These are phyloP conservation scores for Malthinus flaveolus DNA, from an alignment of 2,888 invertebrate species.

Conservation along the genomic window DNA sequence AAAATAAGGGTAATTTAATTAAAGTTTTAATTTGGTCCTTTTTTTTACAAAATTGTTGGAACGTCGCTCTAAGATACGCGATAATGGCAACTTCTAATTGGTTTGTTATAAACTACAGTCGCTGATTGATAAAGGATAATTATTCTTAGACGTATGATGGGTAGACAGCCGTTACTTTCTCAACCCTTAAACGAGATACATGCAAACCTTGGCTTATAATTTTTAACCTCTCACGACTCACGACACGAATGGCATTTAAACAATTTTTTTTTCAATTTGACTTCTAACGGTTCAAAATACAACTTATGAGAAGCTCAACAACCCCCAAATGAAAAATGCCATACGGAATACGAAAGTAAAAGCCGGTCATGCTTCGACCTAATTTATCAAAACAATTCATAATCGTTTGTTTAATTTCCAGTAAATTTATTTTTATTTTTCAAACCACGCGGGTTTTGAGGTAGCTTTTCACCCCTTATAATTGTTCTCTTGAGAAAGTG, in stretches of 20 bases:
- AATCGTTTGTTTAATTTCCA: neutral
- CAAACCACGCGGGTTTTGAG: slow-evolving; percentile 1
- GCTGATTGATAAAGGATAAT: slow-evolving; percentile 29
- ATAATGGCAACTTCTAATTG: slow-evolving; percentile 15
- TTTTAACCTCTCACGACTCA: slow-evolving; percentile 12
- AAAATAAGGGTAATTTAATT: neutral
- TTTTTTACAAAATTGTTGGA: neutral
- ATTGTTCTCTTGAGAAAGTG: slow-evolving; percentile 24
- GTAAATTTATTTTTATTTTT: neutral
- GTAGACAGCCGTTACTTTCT: slow-evolving; percentile 21
- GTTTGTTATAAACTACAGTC: slow-evolving; percentile 9
- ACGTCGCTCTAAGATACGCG: neutral
- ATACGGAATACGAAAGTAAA: slow-evolving; percentile 12
- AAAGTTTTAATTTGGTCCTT: neutral
- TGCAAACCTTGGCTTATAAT: slow-evolving; percentile 15
- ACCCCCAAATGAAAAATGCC: slow-evolving; percentile 3
- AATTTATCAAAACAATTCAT: slow-evolving; percentile 13
- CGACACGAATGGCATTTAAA: too few relatives aligned
- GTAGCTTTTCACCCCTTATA: slow-evolving; percentile 12
- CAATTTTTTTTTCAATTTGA: slow-evolving; percentile 12
- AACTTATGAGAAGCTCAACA: neutral
- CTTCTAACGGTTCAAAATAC: neutral
- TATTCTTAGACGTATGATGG: slow-evolving; percentile 26
- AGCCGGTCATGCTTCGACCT: slow-evolving; percentile 7
- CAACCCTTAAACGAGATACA: slow-evolving; percentile 17